Evolutionary conservation across 2,797 vertebrate species (phyloP).

Genomic region (Myripristis murdjan): DNA sequence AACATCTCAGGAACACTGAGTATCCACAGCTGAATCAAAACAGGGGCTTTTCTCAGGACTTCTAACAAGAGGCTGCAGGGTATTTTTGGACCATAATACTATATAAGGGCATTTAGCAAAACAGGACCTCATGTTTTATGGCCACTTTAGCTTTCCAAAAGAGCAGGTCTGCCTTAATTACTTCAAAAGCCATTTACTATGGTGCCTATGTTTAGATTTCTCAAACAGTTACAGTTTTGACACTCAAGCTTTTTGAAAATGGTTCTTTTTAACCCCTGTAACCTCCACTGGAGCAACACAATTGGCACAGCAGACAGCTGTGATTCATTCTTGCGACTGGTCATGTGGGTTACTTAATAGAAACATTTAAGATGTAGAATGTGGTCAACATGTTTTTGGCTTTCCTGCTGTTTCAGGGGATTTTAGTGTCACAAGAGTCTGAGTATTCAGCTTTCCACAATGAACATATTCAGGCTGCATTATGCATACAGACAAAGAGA

Average conservation of each 20-base stretch:
- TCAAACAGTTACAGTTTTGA: slow-evolving; percentile 48
- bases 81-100: slow-evolving; percentile 67
- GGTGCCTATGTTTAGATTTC: slow-evolving; percentile 23
- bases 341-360: slow-evolving; percentile 62
- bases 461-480: slow-evolving; percentile 72
- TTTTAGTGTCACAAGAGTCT: slow-evolving; percentile 73
- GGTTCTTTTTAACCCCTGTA: slow-evolving; percentile 25
- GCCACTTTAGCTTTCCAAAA: slow-evolving; percentile 54
- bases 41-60: slow-evolving; percentile 52
- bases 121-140: slow-evolving; percentile 52
- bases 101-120: slow-evolving; percentile 69
- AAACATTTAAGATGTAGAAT: slow-evolving; percentile 58
- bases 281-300: slow-evolving; percentile 34
- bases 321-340: slow-evolving; percentile 55
- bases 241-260: slow-evolving; percentile 26
- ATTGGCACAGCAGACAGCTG: slow-evolving; percentile 58
- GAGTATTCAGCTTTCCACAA: slow-evolving; percentile 68
- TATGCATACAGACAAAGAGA: slow-evolving; percentile 43
- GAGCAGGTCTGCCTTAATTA: slow-evolving; percentile 16
- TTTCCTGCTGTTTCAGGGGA: slow-evolving; percentile 64
- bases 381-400: slow-evolving; percentile 66
- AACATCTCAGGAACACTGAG: slow-evolving; percentile 38
- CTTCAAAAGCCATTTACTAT: slow-evolving; percentile 23
- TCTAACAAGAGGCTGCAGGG: slow-evolving; percentile 35
- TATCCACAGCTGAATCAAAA: slow-evolving; percentile 42